Percentiles rank a stretch among this genome's conserved stretches.
Evolutionary conservation across 2,113 vertebrate genomes (phyloP).

Genomic region (Dissostichus mawsoni): DNA sequence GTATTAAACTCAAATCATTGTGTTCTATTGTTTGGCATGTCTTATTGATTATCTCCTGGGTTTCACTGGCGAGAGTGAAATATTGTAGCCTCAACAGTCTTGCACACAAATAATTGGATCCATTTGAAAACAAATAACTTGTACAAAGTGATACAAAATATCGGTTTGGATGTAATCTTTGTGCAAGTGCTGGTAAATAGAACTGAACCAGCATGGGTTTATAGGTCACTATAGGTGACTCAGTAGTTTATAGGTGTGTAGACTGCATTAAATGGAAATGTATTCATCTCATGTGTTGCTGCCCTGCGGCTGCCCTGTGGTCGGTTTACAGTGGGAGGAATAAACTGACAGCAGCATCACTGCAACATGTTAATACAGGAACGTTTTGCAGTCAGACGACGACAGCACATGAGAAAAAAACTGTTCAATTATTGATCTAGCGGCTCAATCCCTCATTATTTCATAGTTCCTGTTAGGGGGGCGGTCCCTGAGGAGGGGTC

Average conservation of each 20-base stretch:
- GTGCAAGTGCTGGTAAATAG: conserved; percentile 18
- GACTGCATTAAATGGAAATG: conserved; percentile 14
- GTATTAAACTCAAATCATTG: conserved; percentile 87
- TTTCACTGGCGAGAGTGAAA: conserved; percentile 82
- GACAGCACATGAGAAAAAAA: conserved; percentile 33
- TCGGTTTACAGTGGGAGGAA: conserved; percentile 35
- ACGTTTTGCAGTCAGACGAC: conserved; percentile 26
- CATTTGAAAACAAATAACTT: conserved; percentile 79
- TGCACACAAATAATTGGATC: conserved; percentile 65
- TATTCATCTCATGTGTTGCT: conserved; percentile 25
- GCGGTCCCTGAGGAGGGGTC: conserved; percentile 27
- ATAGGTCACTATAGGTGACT: background rate
- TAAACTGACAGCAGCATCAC: conserved; percentile 44
- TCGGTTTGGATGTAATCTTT: conserved; percentile 57
- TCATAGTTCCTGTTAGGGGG: conserved; percentile 56
- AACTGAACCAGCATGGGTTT: conserved; percentile 6
- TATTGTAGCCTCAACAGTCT: conserved; percentile 78
- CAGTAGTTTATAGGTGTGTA: background rate
- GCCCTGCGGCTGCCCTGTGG: conserved; percentile 36
- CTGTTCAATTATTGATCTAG: conserved; percentile 69
- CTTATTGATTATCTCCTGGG: conserved; percentile 87
- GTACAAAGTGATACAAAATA: conserved; percentile 68
- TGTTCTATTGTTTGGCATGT: conserved; percentile 81
- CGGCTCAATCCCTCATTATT: conserved; percentile 67
- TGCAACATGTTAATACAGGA: conserved; percentile 59